Percentiles rank a stretch among this genome's conserved stretches.
phyloP scores from a whole-genome alignment of 2,888 invertebrate species.

The Heliconius erato region DNA sequence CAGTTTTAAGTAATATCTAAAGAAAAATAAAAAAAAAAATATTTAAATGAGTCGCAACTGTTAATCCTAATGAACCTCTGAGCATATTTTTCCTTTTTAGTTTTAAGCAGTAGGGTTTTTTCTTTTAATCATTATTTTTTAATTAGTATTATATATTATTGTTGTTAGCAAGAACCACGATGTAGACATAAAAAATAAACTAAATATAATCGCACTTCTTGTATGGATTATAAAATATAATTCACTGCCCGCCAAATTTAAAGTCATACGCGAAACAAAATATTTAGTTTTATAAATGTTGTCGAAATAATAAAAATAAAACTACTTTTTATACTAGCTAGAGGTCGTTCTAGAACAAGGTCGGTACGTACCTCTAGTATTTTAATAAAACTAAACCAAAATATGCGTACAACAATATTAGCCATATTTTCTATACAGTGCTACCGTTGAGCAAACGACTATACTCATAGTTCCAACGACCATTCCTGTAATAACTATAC shows the following conservation, averaged over 20 bases:
- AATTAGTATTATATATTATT: neutral
- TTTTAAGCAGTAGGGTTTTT: too few relatives aligned
- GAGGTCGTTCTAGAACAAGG: neutral
- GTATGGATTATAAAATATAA: neutral
- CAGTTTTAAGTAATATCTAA: too few relatives aligned
- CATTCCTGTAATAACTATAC: slow-evolving; percentile 31
- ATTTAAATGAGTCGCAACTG: too few relatives aligned
- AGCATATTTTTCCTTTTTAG: too few relatives aligned
- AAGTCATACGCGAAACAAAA: neutral
- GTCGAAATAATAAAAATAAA: neutral
- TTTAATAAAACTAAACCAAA: slow-evolving; percentile 1
- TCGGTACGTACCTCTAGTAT: neutral
- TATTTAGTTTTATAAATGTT: too few relatives aligned
- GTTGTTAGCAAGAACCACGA: neutral
- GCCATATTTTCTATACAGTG: slow-evolving; percentile 35
- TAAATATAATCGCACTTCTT: neutral
- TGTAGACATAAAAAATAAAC: neutral
- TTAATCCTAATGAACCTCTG: too few relatives aligned
- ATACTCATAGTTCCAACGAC: neutral
- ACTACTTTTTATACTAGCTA: neutral
- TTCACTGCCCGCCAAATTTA: neutral
- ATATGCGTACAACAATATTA: slow-evolving; percentile 13
- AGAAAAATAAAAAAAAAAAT: too few relatives aligned
- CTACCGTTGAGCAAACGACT: slow-evolving; percentile 14
- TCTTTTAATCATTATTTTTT: too few relatives aligned